These are phyloP conservation scores for Muntiacus reevesi DNA, from an alignment of 2,113 vertebrate species.

Conservation along the genomic window DNA sequence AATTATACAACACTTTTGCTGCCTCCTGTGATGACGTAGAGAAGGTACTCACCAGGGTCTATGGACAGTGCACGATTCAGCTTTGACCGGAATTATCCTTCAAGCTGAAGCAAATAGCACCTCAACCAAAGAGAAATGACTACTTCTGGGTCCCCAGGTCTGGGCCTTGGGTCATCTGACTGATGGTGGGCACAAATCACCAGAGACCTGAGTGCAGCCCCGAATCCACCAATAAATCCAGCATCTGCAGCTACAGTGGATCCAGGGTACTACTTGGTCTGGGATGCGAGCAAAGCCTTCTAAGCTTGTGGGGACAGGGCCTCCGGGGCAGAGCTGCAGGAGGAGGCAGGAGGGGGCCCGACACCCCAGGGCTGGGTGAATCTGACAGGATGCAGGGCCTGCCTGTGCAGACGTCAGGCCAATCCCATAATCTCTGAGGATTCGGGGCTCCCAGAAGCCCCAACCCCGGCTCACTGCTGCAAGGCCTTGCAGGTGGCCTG, in stretches of 20 bases:
- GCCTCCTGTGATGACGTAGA: accelerated
- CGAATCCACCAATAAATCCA: not conserved
- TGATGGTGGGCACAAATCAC: too few species aligned
- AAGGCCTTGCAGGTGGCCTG: not conserved
- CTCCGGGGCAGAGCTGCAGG: accelerated
- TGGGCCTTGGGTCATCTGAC: not conserved
- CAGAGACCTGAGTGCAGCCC: not conserved
- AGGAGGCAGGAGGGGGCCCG: not conserved
- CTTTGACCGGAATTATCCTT: not conserved
- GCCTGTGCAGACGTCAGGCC: accelerated
- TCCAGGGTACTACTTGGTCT: not conserved
- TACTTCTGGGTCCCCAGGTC: not conserved
- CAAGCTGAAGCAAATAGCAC: not conserved
- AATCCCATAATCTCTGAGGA: not conserved
- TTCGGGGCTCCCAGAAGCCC: not conserved
- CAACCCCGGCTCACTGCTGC: accelerated
- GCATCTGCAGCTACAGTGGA: not conserved
- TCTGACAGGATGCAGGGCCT: not conserved
- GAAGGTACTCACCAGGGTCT: not conserved
- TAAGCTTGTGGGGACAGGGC: not conserved
- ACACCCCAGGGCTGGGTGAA: not conserved
- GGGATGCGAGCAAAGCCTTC: not conserved
- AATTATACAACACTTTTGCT: accelerated
- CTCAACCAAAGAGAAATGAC: not conserved
- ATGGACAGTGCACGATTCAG: accelerated